Conservation (phyloP, 2,888 invertebrate genomes). For the Melitaea athalia region DNA sequence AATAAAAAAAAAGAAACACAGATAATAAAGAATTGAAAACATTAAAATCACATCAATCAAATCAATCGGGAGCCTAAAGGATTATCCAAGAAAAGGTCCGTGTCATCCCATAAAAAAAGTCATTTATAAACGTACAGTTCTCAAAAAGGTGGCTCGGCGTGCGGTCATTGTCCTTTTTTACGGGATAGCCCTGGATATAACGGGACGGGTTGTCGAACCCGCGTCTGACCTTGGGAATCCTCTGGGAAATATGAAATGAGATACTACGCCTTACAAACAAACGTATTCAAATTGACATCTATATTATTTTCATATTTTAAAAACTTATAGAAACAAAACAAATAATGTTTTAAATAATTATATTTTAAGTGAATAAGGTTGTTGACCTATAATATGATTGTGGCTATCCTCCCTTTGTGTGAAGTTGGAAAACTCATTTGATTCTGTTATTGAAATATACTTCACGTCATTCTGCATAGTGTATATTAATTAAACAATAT, state of each 20-base stretch:
- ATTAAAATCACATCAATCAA: not conserved
- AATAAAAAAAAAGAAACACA: no score
- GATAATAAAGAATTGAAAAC: not conserved
- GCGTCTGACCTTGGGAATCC: slow-evolving; percentile 48
- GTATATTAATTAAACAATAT: no score
- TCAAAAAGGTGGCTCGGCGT: slow-evolving; percentile 27
- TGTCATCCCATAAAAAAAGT: slow-evolving; percentile 11
- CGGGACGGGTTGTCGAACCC: slow-evolving; percentile 49
- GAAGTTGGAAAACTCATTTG: not conserved
- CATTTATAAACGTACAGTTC: slow-evolving; percentile 14
- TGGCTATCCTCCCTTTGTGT: no score
- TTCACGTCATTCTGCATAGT: no score
- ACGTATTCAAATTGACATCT: not conserved
- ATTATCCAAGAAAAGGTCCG: slow-evolving; percentile 1
- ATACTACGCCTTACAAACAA: not conserved
- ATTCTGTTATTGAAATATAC: no score
- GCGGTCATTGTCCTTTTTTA: slow-evolving; percentile 47
- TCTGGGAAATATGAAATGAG: slow-evolving; percentile 28
- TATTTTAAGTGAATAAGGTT: not conserved
- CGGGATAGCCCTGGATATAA: slow-evolving; percentile 55
- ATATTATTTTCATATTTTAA: not conserved
- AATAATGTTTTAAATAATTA: not conserved
- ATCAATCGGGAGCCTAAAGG: not conserved
- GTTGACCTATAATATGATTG: not conserved
- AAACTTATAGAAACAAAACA: not conserved